Evolutionary conservation across 2,113 vertebrate species (phyloP).

Genomic region (Ochotona princeps): DNA sequence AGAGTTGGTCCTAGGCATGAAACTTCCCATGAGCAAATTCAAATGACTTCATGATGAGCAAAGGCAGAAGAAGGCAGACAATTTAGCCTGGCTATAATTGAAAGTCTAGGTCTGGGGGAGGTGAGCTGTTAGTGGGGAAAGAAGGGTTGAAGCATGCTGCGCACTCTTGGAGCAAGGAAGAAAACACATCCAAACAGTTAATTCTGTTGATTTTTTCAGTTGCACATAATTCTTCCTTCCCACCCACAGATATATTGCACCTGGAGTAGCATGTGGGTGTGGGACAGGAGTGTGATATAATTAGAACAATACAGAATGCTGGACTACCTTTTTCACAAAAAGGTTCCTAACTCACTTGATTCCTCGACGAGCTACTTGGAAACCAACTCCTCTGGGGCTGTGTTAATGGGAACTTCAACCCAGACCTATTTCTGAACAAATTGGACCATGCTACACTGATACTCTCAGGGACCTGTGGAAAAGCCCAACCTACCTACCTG

Average conservation of each 20-base stretch:
- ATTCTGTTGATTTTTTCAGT: slow-evolving; percentile 28
- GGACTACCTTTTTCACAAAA: not conserved
- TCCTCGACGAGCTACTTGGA: not conserved
- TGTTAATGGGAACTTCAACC: not conserved
- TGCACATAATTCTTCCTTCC: not conserved
- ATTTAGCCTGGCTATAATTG: slow-evolving; percentile 28
- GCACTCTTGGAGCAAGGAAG: not conserved
- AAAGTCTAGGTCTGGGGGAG: slow-evolving; percentile 3
- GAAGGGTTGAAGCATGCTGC: not conserved
- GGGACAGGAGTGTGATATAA: not conserved
- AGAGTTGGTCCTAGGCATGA: not conserved
- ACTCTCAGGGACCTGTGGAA: not conserved
- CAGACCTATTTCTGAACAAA: not conserved
- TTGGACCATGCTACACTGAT: rapidly evolving
- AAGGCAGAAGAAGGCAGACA: slow-evolving; percentile 47
- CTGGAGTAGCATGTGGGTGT: not conserved
- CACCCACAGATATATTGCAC: not conserved
- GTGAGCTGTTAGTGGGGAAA: not conserved
- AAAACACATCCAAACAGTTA: not conserved
- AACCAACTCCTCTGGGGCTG: not conserved
- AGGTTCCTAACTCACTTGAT: not conserved
- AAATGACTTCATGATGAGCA: slow-evolving; percentile 58
- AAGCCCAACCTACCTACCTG: not conserved
- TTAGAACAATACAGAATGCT: not conserved
- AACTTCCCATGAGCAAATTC: slow-evolving; percentile 66